Percentiles rank a stretch among this genome's conserved stretches.
Conservation (phyloP, 1,140 invertebrate genomes). For the Drosophila tropicalis region DNA sequence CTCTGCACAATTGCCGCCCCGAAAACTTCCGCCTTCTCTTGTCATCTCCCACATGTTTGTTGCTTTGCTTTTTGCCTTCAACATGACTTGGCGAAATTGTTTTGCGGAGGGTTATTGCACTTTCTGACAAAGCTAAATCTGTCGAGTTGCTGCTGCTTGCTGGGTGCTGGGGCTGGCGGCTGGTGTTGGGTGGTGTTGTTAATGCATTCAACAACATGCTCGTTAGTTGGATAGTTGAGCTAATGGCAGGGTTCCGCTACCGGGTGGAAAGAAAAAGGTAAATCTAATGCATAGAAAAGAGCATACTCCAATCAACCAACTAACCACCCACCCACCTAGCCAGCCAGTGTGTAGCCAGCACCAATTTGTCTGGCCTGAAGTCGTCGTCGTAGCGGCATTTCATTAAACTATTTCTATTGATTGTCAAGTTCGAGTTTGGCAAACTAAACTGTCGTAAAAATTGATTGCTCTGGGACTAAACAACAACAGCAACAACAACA, state of each 20-base stretch:
- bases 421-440: slow-evolving; percentile 44
- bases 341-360: neutral
- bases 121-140: slow-evolving; percentile 11
- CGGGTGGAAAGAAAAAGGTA: slow-evolving; percentile 17
- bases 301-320: neutral
- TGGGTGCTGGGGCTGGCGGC: neutral
- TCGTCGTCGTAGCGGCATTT: slow-evolving; percentile 31
- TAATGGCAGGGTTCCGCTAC: slow-evolving; percentile 43
- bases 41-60: slow-evolving; percentile 18
- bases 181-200: slow-evolving; percentile 3
- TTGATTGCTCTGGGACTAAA: slow-evolving; percentile 44
- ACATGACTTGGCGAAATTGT: slow-evolving; percentile 50
- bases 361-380: neutral
- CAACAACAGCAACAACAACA: slow-evolving; percentile 1
- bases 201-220: slow-evolving; percentile 47
- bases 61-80: slow-evolving; percentile 14
- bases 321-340: neutral
- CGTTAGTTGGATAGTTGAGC: slow-evolving; percentile 34
- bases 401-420: slow-evolving; percentile 62
- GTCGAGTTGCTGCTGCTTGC: neutral
- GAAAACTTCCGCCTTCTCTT: slow-evolving; percentile 15
- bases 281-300: neutral
- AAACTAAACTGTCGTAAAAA: slow-evolving; percentile 60
- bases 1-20: slow-evolving; percentile 4
- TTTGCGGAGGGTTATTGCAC: slow-evolving; percentile 43